phyloP scores from a whole-genome alignment of 2,113 vertebrate species.

The Syrmaticus mikado region DNA sequence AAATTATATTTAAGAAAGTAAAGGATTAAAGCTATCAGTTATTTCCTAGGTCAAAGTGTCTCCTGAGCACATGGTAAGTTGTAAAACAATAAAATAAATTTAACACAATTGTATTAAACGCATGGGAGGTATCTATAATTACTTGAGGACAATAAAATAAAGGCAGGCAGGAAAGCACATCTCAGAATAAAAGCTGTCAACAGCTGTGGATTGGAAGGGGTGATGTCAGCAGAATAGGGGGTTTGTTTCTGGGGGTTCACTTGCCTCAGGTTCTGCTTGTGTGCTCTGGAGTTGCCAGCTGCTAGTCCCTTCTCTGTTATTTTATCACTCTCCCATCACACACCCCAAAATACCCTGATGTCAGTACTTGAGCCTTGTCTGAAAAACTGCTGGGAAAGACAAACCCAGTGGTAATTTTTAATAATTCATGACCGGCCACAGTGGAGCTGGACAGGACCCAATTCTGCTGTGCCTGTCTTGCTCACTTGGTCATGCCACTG shows the following conservation, averaged over 20 bases:
- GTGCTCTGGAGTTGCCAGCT: background rate
- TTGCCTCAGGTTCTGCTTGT: background rate
- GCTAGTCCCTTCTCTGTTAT: background rate
- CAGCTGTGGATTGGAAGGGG: background rate
- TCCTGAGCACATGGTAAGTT: background rate
- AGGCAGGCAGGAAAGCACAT: background rate
- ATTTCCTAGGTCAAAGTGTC: background rate
- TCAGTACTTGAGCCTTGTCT: background rate
- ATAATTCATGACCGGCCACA: background rate
- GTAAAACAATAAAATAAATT: background rate
- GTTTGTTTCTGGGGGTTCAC: too few species aligned
- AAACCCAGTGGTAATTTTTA: background rate
- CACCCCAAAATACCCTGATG: background rate
- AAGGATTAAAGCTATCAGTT: background rate
- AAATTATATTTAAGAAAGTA: background rate
- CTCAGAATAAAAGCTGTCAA: background rate
- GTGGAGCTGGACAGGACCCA: background rate
- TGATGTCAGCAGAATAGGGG: background rate
- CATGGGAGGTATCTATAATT: background rate
- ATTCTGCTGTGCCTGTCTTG: background rate
- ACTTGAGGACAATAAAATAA: background rate
- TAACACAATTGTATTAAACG: background rate
- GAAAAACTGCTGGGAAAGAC: background rate
- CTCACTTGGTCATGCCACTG: background rate
- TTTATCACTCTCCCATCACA: background rate